These are phyloP conservation scores for Notarius quadriscutis DNA, from an alignment of 2,113 vertebrate genomes.

Conservation along the genomic window DNA sequence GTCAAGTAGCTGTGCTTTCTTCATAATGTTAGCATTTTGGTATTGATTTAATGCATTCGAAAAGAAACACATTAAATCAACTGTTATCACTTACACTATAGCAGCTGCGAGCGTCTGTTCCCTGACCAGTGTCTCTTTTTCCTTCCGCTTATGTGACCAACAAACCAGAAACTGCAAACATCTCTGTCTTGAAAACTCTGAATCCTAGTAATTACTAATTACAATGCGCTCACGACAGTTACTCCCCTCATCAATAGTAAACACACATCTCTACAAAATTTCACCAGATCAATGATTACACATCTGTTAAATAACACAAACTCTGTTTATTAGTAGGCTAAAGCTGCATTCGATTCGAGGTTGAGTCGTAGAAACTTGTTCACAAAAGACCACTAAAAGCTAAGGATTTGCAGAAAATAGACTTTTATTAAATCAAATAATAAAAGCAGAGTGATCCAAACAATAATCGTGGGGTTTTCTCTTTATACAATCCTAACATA, in stretches of 20 bases:
- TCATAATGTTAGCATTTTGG: background rate
- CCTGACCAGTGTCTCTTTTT: background rate
- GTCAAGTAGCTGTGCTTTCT: background rate
- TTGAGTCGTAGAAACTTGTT: too few species aligned
- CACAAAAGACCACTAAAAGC: too few species aligned
- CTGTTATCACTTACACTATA: background rate
- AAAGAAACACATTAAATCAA: too few species aligned
- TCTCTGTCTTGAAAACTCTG: background rate
- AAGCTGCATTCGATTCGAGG: background rate
- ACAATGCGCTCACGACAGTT: background rate
- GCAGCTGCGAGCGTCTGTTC: background rate
- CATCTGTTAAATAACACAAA: too few species aligned
- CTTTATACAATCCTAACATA: too few species aligned
- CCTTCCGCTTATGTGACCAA: background rate
- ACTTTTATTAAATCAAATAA: too few species aligned
- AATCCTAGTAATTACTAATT: too few species aligned
- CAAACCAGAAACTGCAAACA: background rate
- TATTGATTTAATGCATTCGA: background rate
- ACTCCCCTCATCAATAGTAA: background rate
- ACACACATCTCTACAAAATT: background rate
- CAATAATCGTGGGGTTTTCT: too few species aligned
- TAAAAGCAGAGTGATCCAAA: too few species aligned
- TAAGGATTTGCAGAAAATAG: too few species aligned
- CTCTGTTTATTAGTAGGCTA: background rate
- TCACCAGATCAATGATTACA: too few species aligned